phyloP scores from a whole-genome alignment of 2,888 invertebrate species.

The Nemotelus nigrinus region DNA sequence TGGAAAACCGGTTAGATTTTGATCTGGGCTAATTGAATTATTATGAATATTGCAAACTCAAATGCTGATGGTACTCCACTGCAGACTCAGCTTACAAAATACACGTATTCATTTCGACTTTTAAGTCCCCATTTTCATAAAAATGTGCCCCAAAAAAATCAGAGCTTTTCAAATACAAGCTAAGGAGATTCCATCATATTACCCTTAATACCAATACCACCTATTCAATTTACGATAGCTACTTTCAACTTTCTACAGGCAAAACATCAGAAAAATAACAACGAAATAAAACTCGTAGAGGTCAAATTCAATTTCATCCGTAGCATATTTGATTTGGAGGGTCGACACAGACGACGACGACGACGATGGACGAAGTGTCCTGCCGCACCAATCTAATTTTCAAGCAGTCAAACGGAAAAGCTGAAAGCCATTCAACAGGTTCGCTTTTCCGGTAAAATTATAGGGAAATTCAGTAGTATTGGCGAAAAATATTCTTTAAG shows the following conservation, averaged over 20 bases:
- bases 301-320: slow-evolving; percentile 17
- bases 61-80: too few species aligned
- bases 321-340: slow-evolving; percentile 4
- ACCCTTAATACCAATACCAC: too few species aligned
- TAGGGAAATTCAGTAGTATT: not conserved
- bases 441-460: slow-evolving; percentile 1
- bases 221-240: too few species aligned
- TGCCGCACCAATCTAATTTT: not conserved
- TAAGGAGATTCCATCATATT: too few species aligned
- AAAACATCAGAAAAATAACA: not conserved
- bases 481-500: not conserved
- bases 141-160: too few species aligned
- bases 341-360: not conserved
- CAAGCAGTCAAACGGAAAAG: not conserved
- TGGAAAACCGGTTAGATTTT: too few species aligned
- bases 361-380: slow-evolving; percentile 1
- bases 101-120: too few species aligned
- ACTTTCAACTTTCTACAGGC: not conserved
- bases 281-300: not conserved
- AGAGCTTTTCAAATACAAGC: too few species aligned
- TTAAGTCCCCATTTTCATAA: too few species aligned
- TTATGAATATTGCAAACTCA: too few species aligned
- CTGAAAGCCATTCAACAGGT: slow-evolving; percentile 4
- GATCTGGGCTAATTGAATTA: too few species aligned
- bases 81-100: too few species aligned